Conservation (phyloP, 2,113 vertebrate genomes). For the Centropus unirufus region DNA sequence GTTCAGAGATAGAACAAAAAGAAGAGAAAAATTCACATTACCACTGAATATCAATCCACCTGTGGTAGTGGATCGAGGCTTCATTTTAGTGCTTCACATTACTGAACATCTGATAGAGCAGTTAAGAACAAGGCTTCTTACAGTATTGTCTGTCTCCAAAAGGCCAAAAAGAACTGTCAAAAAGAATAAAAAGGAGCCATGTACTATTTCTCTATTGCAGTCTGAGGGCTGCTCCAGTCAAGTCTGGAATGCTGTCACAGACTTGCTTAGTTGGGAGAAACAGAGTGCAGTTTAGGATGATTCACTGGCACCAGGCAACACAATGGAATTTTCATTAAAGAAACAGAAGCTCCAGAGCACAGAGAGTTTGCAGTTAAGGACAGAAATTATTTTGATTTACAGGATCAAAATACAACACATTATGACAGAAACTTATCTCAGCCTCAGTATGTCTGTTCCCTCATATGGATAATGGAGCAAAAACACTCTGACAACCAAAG, state of each 20-base stretch:
- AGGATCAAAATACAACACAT: not conserved
- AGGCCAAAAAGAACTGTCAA: constrained; percentile 62
- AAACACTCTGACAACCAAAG: not conserved
- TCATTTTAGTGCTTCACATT: constrained; percentile 59
- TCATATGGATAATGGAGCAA: not conserved
- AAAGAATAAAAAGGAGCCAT: constrained; percentile 72
- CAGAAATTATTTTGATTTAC: not conserved
- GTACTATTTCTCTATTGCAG: not conserved
- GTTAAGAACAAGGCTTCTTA: constrained; percentile 44
- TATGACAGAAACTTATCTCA: not conserved
- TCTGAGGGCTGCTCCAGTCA: not conserved
- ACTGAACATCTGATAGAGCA: constrained; percentile 76
- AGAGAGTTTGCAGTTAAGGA: not conserved
- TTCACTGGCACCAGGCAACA: not conserved
- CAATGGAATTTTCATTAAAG: not conserved
- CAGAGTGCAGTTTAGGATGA: not conserved
- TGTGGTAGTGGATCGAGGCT: constrained; percentile 63
- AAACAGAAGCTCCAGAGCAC: not conserved
- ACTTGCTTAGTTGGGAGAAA: not conserved
- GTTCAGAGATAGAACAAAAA: constrained; percentile 72
- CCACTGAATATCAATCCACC: constrained; percentile 75
- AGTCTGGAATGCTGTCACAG: not conserved
- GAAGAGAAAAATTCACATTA: constrained; percentile 58
- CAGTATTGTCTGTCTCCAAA: not conserved
- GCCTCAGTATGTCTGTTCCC: not conserved